Evolutionary conservation across 2,888 invertebrate genomes (phyloP).

Genomic region (Vannuccia rotundouncinata): DNA sequence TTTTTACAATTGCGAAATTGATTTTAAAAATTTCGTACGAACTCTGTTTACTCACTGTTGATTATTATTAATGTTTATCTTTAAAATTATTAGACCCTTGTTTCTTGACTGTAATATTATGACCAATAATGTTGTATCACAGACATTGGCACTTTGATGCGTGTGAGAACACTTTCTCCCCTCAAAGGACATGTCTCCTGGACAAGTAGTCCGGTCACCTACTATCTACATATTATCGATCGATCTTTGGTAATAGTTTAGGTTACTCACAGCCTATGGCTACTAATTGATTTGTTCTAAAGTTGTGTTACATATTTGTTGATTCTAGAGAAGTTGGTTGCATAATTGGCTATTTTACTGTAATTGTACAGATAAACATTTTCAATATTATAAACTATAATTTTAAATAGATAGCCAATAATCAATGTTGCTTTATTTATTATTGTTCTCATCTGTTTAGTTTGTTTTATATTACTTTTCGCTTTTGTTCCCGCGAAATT

Average conservation of each 20-base stretch:
- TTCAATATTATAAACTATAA: neutral
- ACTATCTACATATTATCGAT: slow-evolving; percentile 95
- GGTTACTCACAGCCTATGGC: too few species aligned
- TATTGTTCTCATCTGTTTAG: slow-evolving; percentile 31
- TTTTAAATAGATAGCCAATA: neutral
- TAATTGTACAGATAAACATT: too few species aligned
- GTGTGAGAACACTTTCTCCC: slow-evolving; percentile 90
- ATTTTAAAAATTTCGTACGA: too few species aligned
- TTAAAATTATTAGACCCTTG: too few species aligned
- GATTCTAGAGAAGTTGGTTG: neutral
- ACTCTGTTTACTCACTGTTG: too few species aligned
- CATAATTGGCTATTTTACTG: too few species aligned
- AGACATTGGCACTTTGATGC: slow-evolving; percentile 97
- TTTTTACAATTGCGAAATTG: too few species aligned
- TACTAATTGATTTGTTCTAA: neutral
- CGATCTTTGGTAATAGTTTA: slow-evolving; percentile 63
- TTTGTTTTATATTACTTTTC: too few species aligned
- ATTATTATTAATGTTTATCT: too few species aligned
- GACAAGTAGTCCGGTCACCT: slow-evolving; percentile 97
- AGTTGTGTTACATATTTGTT: neutral
- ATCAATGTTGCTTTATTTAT: neutral
- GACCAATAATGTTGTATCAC: slow-evolving; percentile 38
- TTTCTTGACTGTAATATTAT: neutral
- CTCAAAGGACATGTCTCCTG: slow-evolving; percentile 91
- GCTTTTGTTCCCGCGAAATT: too few species aligned